Evolutionary conservation across 1,140 invertebrate species (phyloP), one percentile per base, ranked within the genome.

Genomic region (Lordiphosa mommai): DNA sequence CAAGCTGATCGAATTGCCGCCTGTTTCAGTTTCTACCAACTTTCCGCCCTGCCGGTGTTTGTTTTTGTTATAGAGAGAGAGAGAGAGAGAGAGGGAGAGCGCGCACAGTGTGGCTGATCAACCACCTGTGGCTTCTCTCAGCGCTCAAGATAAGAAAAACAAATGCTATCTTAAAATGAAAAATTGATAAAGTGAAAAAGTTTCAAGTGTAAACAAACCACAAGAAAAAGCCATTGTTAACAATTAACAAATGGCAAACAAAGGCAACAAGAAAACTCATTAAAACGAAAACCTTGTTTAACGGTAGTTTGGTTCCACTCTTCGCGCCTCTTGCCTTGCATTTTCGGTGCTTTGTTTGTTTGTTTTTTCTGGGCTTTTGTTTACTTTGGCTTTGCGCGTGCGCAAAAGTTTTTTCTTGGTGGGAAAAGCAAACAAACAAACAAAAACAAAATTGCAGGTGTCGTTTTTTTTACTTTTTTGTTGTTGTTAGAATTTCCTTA

Each of bases 241-340:
- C 72, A 64, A 79, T 63, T 53, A 61, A 76, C 72, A 76, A 76
- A 77, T 61, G 56, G 48, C 55, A 37, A 50, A 51, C 73, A 77
- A 80, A 69, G 59, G 20, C 69, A 61, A 68, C 61, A 69, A 61
- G 48, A 67, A 82, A 70, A 72, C 77, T 84, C 58, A 82, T 76
- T 84, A 84, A 55, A 59, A 61, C 46, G 33, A 60, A 50, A 50
- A 49, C 20, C 8, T 51, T 27, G 36, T 37, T 68, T 80, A 80
- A 80, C 74, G 74, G 74, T 71, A 82, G 76, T 80, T 63, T 73
- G 38, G 57, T 59, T 37, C n/a, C 27, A 38, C 48, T 52, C 34
- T 48, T 16, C 48, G 20, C 51, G 33, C 23, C 20, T 12, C 30
- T 29, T 30, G 14, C 17, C 12, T 53, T 34, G 41, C 40, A 32